phyloP scores from a whole-genome alignment of 2,113 vertebrate species.

The Mystacornis crossleyi region DNA sequence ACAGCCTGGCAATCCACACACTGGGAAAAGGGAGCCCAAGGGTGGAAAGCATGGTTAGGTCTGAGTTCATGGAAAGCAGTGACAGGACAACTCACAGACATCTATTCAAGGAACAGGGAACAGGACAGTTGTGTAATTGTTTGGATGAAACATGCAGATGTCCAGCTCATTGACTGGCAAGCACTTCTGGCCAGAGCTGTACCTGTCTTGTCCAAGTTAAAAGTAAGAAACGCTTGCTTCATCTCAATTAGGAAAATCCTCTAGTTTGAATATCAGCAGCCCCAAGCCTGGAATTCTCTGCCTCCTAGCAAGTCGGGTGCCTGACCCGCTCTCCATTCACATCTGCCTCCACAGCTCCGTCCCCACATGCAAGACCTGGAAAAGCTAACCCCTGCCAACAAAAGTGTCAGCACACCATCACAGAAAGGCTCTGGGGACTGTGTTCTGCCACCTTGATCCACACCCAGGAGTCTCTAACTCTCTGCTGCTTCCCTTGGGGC shows the following conservation, averaged over 20 bases:
- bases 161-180: neutral
- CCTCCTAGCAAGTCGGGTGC: neutral
- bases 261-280: neutral
- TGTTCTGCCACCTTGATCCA: neutral
- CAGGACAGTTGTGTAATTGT: neutral
- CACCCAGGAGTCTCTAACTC: neutral
- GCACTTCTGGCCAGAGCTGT: neutral
- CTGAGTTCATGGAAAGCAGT: neutral
- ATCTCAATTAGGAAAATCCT: neutral
- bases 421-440: neutral
- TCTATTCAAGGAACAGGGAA: neutral
- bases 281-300: neutral
- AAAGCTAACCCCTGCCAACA: neutral
- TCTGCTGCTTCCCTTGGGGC: neutral
- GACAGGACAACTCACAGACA: accelerated
- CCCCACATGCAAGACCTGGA: neutral
- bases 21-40: neutral
- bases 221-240: neutral
- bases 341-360: neutral
- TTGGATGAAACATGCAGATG: neutral
- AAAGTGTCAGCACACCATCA: neutral
- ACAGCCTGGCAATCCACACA: accelerated
- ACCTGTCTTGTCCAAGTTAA: neutral
- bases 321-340: neutral
- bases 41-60: neutral